Conservation (phyloP, 2,113 vertebrate genomes). For the Callorhinus ursinus region DNA sequence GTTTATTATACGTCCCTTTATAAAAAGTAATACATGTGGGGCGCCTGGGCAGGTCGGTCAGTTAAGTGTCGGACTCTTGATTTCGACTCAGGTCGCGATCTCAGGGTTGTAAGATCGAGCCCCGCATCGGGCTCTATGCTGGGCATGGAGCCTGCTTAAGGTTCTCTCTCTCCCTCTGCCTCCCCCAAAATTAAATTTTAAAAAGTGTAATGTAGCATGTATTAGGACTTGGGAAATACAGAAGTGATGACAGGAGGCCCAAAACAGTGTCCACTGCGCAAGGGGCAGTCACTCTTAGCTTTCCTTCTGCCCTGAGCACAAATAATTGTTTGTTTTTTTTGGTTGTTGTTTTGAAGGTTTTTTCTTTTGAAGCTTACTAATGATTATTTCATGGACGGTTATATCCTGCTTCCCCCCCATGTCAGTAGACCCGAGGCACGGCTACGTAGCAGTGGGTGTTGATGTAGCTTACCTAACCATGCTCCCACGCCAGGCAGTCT, state of each 20-base stretch:
- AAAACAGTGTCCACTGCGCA: not conserved
- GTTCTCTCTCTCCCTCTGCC: not conserved
- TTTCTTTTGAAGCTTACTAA: not conserved
- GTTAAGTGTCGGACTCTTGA: not conserved
- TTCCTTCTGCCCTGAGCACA: not conserved
- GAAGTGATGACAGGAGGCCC: not conserved
- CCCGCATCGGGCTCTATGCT: not conserved
- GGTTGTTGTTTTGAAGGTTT: not conserved
- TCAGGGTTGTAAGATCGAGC: not conserved
- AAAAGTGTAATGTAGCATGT: not conserved
- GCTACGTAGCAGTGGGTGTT: accelerated
- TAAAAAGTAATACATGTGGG: not conserved
- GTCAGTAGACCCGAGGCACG: not conserved
- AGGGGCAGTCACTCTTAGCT: not conserved
- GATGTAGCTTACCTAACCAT: not conserved
- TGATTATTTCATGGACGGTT: not conserved
- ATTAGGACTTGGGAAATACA: not conserved
- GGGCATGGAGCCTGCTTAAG: not conserved
- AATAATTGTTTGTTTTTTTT: not conserved
- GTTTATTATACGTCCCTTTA: not conserved
- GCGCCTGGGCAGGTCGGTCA: not conserved
- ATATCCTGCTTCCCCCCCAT: not conserved
- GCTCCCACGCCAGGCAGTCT: not conserved
- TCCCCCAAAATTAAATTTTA: not conserved
- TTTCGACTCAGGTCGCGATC: not conserved